Percentiles rank a stretch among this genome's conserved stretches.
phyloP scores from a whole-genome alignment of 2,888 invertebrate genomes.

The Julus scanicus region DNA sequence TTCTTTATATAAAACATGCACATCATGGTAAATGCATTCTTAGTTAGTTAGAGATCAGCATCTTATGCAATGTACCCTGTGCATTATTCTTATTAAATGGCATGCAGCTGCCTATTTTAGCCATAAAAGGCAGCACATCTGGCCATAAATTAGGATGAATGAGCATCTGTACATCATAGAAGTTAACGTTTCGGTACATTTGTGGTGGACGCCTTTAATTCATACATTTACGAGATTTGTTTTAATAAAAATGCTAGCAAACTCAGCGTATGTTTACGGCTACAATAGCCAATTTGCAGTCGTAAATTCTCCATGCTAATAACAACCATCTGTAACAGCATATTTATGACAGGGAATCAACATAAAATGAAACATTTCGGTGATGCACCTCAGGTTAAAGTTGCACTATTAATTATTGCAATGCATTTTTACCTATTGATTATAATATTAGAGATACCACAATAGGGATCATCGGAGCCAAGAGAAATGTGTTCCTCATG shows the following conservation, averaged over 20 bases:
- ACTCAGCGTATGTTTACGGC: not conserved
- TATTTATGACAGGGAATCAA: conserved; percentile 10
- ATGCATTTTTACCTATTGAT: not conserved
- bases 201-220: conserved; percentile 19
- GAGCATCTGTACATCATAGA: not conserved
- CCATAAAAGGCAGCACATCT: not conserved
- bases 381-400: conserved; percentile 5
- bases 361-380: conserved; percentile 17
- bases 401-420: not conserved
- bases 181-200: not conserved
- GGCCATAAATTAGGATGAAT: not conserved
- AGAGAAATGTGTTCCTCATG: not conserved
- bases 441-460: not conserved
- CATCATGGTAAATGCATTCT: not conserved
- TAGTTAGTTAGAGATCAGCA: not conserved
- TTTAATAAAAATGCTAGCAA: not conserved
- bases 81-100: not conserved
- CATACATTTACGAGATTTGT: conserved; percentile 31
- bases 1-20: not conserved
- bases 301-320: conserved; percentile 30
- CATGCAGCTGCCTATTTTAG: not conserved
- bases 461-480: not conserved
- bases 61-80: not conserved
- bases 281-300: not conserved
- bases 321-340: conserved; percentile 25